Percentiles rank a stretch among this genome's conserved stretches.
Conservation (phyloP, 2,113 vertebrate species). For the Oryzias curvinotus region DNA sequence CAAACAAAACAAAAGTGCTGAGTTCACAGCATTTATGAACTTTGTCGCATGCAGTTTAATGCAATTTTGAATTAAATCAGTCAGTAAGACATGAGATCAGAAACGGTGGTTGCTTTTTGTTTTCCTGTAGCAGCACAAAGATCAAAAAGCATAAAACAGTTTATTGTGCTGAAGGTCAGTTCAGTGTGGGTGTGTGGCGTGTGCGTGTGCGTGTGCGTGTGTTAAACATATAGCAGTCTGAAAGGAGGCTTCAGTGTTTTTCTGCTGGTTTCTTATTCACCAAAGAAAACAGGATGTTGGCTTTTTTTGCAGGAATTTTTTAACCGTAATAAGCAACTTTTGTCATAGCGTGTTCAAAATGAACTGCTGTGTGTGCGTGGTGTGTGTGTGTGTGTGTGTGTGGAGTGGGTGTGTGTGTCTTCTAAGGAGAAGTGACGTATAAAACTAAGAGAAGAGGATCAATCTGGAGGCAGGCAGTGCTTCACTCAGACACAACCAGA, state of each 20-base stretch:
- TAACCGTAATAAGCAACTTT: constrained; percentile 29
- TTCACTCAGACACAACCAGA: no score
- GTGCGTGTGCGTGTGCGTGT: neutral
- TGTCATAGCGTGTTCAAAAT: constrained; percentile 54
- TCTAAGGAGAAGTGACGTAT: no score
- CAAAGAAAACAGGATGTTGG: constrained; percentile 45
- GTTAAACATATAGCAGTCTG: no score
- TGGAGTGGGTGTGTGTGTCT: constrained; percentile 32
- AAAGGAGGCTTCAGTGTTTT: constrained; percentile 32
- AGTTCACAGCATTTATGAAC: no score
- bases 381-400: constrained; percentile 36
- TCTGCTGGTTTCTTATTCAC: constrained; percentile 70
- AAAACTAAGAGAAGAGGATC: no score
- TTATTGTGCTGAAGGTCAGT: neutral
- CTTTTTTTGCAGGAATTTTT: constrained; percentile 11
- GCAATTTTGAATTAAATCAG: no score
- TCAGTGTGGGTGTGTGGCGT: neutral
- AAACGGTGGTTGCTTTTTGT: constrained; percentile 9
- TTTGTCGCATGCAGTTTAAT: no score
- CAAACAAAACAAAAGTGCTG: no score
- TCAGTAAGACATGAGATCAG: neutral
- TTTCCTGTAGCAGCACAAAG: constrained; percentile 47
- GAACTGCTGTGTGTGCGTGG: constrained; percentile 37
- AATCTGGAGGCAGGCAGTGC: no score
- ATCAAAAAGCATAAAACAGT: constrained; percentile 53